Evolutionary conservation across 2,888 invertebrate genomes (phyloP), one percentile per base, ranked within the genome.

Genomic region (Scrobipalpa costella): DNA sequence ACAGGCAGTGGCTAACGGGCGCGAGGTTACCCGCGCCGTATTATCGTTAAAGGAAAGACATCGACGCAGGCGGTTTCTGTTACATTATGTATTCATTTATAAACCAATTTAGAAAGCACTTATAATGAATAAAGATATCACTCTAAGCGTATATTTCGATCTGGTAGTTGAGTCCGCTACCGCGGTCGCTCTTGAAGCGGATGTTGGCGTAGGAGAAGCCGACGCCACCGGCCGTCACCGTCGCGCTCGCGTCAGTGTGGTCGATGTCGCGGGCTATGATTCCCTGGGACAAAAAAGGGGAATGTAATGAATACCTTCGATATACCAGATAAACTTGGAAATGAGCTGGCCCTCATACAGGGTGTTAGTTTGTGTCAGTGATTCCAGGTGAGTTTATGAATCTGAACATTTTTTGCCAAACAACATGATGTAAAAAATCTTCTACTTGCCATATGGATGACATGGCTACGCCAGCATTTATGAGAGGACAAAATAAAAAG

Each of bases 141-240:
- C 15, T 19, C 27, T 85, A 89, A 0, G 79, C 76, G 69, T 90
- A 90, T 49, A 89, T 15, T 73, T 91, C 90, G 9, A 90, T 57
- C 71, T 90, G 90, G 69, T 84, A 90, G 76, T 91, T 90, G 57
- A 91, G 79, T 0, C 89, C 90, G 2, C 84, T 83, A 33, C 90
- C 88, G 17, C 90, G 73, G 0, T 85, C 90, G 58, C 90, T 90
- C 79, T 91, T 91, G 47, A 91, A 74, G 57, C 83, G 78, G 21
- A 90, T 69, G 75, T 90, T 91, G 64, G 78, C 88, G 69, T 89
- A 91, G 0, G 90, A 86, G 69, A 84, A 85, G 34, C 90, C 91
- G 0, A 89, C 84, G 11, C 91, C 91, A 57, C 91, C 91, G 0
- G 91, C 87, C 0, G 90, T 91, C 63, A 90, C 74, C 64, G 79